A percentile compares a stretch with the other conserved stretches of the same genome.
phyloP scores from a whole-genome alignment of 2,888 invertebrate genomes.

The Archips crataeganus region DNA sequence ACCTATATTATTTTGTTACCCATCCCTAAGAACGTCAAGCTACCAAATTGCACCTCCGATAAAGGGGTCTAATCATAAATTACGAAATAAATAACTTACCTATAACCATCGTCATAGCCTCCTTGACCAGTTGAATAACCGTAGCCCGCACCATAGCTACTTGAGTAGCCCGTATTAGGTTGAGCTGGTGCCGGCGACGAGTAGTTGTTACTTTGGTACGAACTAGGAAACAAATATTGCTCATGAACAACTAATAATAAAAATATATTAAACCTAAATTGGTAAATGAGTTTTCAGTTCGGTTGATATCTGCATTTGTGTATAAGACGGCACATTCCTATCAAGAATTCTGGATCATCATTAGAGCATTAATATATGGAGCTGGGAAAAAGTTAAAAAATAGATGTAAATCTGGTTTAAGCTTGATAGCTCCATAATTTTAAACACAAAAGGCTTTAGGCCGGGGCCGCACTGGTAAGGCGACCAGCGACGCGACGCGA shows the following conservation, averaged over 20 bases:
- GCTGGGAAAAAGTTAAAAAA: no score
- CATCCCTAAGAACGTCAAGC: no score
- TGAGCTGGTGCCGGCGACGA: constrained; percentile 66
- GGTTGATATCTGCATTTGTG: constrained; percentile 74
- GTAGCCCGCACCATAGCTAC: constrained; percentile 68
- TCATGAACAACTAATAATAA: neutral
- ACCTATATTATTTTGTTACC: no score
- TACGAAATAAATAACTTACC: constrained; percentile 56
- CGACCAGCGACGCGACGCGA: no score
- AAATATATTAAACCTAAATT: neutral
- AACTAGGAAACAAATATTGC: constrained; percentile 54
- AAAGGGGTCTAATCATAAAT: neutral
- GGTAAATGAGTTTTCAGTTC: constrained; percentile 14
- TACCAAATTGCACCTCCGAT: no score
- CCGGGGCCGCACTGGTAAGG: no score
- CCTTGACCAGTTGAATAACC: constrained; percentile 75
- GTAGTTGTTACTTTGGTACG: constrained; percentile 74
- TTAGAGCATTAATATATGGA: constrained; percentile 40
- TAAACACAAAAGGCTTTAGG: no score
- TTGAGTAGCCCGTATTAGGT: constrained; percentile 65
- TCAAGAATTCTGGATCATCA: constrained; percentile 80
- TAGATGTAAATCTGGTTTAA: no score
- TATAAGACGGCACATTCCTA: constrained; percentile 86
- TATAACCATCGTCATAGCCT: constrained; percentile 74
- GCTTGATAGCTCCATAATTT: no score